Evolutionary conservation across 2,797 vertebrate species (phyloP).

Genomic region (Sitta carolinensis): DNA sequence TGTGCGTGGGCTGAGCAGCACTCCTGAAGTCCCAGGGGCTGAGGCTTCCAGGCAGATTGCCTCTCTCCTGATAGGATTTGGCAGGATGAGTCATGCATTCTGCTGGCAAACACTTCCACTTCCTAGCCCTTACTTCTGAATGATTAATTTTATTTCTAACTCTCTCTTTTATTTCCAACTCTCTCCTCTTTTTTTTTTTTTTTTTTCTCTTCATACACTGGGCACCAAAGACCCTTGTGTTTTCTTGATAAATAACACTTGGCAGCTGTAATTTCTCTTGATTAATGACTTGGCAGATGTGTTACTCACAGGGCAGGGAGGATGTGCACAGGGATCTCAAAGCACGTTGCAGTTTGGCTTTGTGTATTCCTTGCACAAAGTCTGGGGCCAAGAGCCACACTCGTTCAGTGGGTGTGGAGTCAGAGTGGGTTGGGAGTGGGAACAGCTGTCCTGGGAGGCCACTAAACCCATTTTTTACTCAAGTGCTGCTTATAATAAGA

Average conservation of each 20-base stretch:
- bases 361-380: not conserved
- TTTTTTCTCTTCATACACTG: not conserved
- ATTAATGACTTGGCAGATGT: not conserved
- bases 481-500: not conserved
- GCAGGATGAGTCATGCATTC: not conserved
- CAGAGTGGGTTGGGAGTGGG: not conserved
- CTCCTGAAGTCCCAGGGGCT: conserved; percentile 29
- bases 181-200: not conserved
- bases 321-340: not conserved
- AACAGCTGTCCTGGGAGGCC: not conserved
- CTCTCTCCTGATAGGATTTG: not conserved
- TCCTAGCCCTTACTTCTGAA: conserved; percentile 16
- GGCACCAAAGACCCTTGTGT: not conserved
- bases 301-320: not conserved
- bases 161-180: not conserved
- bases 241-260: not conserved
- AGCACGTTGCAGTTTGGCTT: not conserved
- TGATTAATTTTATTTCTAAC: not conserved
- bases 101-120: conserved; percentile 29
- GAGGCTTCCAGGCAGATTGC: not conserved
- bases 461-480: not conserved
- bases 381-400: accelerated
- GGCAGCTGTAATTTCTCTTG: not conserved
- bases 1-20: not conserved
- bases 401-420: not conserved